Conservation (phyloP, 2,888 invertebrate species). For the Xanthorhoe spadicearia region DNA sequence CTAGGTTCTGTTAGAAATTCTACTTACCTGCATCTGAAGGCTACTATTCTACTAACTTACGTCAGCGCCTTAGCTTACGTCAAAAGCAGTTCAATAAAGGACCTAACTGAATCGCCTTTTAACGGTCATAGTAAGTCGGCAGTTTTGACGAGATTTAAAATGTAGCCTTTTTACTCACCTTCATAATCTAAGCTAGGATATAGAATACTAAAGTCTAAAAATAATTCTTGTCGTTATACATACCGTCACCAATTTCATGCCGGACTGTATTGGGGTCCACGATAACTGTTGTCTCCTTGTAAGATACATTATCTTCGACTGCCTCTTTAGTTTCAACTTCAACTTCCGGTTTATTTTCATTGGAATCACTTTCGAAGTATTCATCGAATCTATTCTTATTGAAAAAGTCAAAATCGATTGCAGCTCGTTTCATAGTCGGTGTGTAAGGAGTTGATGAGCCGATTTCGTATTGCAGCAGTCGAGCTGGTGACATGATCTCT, state of each 20-base stretch:
- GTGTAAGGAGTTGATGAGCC: conserved; percentile 61
- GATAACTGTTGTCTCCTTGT: conserved; percentile 69
- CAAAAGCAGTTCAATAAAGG: too few species aligned
- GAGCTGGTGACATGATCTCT: conserved; percentile 78
- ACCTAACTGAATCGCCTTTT: too few species aligned
- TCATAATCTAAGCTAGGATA: not conserved
- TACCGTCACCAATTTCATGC: conserved; percentile 79
- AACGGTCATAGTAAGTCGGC: too few species aligned
- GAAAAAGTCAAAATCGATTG: conserved; percentile 76
- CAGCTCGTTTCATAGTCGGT: conserved; percentile 79
- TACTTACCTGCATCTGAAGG: too few species aligned
- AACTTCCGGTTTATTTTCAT: conserved; percentile 38
- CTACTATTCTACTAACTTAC: too few species aligned
- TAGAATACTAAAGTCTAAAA: not conserved
- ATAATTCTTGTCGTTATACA: conserved; percentile 49
- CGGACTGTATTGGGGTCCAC: conserved; percentile 71
- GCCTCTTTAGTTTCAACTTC: conserved; percentile 27
- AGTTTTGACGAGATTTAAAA: too few species aligned
- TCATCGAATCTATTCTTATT: conserved; percentile 69
- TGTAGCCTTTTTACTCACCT: not conserved
- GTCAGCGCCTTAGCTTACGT: too few species aligned
- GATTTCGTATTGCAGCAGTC: conserved; percentile 77
- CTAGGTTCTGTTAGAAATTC: too few species aligned
- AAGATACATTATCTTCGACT: conserved; percentile 26
- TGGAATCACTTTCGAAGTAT: conserved; percentile 60